Evolutionary conservation across 1,140 invertebrate genomes (phyloP).

Genomic region (Neotoxoptera formosana): DNA sequence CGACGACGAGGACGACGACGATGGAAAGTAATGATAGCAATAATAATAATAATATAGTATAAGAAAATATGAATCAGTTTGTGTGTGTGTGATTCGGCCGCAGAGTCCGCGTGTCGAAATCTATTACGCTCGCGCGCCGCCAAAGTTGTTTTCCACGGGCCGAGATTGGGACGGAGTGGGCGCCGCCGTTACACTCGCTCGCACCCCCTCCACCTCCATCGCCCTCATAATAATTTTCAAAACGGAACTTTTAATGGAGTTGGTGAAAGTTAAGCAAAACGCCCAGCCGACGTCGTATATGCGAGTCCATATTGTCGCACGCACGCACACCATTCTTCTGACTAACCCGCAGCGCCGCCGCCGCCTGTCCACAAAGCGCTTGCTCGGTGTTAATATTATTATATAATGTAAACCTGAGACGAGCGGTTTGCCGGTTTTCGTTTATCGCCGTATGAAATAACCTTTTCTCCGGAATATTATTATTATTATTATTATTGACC

Average conservation of each 20-base stretch:
- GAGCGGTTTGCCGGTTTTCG: neutral
- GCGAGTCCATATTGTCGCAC: conserved; percentile 7
- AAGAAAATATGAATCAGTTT: neutral
- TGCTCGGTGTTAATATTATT: neutral
- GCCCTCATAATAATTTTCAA: conserved; percentile 32
- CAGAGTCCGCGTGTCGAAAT: neutral
- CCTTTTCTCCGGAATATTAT: neutral
- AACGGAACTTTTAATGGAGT: conserved; percentile 55
- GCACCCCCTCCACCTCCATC: neutral
- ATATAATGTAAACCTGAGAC: neutral
- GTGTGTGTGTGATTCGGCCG: neutral
- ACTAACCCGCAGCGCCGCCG: neutral
- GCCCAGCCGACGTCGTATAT: neutral
- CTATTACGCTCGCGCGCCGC: neutral
- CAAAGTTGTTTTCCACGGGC: neutral
- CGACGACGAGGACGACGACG: neutral
- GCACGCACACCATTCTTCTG: neutral
- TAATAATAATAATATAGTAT: neutral
- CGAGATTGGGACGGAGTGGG: neutral
- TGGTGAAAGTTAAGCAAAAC: conserved; percentile 50
- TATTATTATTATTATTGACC: neutral
- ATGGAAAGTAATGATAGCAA: neutral
- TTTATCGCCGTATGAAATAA: neutral
- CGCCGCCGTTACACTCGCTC: neutral
- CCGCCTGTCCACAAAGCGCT: neutral